These are phyloP conservation scores for Mirounga angustirostris DNA, from an alignment of 2,113 vertebrate genomes.

Conservation along the genomic window DNA sequence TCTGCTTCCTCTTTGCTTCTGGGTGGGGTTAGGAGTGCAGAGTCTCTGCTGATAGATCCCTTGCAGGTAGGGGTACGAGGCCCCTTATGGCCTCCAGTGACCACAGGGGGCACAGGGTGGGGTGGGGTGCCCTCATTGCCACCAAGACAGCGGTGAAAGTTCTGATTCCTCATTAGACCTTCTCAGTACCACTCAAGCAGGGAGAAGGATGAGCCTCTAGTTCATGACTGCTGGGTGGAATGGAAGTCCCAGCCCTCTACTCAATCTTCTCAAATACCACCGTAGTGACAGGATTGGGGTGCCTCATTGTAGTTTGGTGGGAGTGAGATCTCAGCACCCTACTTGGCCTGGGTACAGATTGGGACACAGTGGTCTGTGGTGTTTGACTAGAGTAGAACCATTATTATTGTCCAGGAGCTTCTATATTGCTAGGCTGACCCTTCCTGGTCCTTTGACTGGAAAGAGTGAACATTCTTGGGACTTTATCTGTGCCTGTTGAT, in stretches of 20 bases:
- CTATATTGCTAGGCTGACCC: rapidly evolving
- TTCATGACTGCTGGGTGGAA: rapidly evolving
- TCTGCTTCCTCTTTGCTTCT: neutral
- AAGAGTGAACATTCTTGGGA: neutral
- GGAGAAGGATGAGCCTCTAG: neutral
- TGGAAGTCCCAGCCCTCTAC: neutral
- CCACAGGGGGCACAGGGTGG: neutral
- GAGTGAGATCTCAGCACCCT: neutral
- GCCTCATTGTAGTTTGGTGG: rapidly evolving
- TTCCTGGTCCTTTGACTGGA: neutral
- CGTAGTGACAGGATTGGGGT: rapidly evolving
- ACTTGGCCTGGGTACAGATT: neutral
- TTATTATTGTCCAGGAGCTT: neutral
- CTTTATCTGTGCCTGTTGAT: neutral
- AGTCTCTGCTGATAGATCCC: rapidly evolving
- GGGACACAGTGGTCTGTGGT: neutral
- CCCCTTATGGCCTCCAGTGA: neutral
- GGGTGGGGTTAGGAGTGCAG: neutral
- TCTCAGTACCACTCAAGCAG: neutral
- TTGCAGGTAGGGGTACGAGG: too few species aligned
- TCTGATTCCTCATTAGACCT: neutral
- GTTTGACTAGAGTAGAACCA: neutral
- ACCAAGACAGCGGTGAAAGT: neutral
- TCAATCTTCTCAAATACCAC: neutral
- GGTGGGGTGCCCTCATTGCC: neutral